Conservation (phyloP, 2,797 vertebrate species). For the Urophycis tenuis region DNA sequence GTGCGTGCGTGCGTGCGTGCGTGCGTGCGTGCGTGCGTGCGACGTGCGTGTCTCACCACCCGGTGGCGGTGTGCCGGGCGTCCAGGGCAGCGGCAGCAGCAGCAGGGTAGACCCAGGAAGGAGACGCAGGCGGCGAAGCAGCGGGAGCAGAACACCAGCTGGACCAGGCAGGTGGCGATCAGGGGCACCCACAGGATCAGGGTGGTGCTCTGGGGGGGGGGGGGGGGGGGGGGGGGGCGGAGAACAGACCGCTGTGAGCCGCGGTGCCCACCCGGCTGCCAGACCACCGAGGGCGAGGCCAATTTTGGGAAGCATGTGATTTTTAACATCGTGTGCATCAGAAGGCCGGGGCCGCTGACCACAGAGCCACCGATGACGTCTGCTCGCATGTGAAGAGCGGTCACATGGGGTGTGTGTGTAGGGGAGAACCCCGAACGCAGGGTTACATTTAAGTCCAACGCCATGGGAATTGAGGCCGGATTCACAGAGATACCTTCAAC, state of each 20-base stretch:
- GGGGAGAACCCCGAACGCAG: no score
- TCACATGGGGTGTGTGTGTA: no score
- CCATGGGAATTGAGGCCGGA: no score
- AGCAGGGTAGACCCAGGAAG: constrained; percentile 64
- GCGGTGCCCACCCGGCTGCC: constrained; percentile 18
- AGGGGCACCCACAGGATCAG: constrained; percentile 83
- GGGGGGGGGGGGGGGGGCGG: neutral
- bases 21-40: neutral
- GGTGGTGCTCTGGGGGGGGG: constrained; percentile 76
- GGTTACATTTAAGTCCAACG: no score
- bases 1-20: neutral
- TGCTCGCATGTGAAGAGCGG: neutral
- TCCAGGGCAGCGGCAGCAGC: constrained; percentile 33
- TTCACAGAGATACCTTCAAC: no score
- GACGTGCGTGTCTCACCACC: constrained; percentile 54
- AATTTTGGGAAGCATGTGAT: constrained; percentile 6
- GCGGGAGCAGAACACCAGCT: constrained; percentile 69
- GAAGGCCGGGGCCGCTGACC: no score
- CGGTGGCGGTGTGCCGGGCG: constrained; percentile 12
- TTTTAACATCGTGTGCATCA: neutral
- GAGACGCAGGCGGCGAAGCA: constrained; percentile 60
- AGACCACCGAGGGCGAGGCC: constrained; percentile 15
- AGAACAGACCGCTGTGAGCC: constrained; percentile 11
- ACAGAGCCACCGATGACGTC: neutral
- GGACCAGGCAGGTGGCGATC: constrained; percentile 72